Evolutionary conservation across 1,140 invertebrate species (phyloP).

Genomic region (Pogonomyrmex barbatus): DNA sequence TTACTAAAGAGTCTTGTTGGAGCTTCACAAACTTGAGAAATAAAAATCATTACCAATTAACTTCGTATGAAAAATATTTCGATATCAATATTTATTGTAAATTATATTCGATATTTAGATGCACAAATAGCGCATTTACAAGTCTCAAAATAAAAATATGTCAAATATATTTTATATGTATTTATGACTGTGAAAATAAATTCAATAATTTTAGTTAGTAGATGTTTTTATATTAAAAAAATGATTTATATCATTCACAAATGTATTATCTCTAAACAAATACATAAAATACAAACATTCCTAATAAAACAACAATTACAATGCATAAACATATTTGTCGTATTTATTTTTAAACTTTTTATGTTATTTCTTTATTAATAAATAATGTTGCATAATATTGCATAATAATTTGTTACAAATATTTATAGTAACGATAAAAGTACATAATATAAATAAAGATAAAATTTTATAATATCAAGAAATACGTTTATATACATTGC

Average conservation of each 20-base stretch:
- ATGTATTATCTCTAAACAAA: slow-evolving; percentile 3
- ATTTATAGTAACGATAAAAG: not conserved
- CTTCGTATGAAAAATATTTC: not conserved
- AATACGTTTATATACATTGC: not conserved
- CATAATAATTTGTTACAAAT: slow-evolving; percentile 5
- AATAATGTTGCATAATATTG: not conserved
- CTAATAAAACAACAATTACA: not conserved
- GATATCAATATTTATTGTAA: not conserved
- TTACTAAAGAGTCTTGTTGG: not conserved
- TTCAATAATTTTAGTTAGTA: not conserved
- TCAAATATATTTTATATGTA: not conserved
- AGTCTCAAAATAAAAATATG: not conserved
- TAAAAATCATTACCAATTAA: not conserved
- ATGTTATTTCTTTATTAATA: not conserved
- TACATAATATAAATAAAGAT: not conserved
- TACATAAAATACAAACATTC: not conserved
- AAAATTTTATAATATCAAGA: not conserved
- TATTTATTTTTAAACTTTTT: not conserved
- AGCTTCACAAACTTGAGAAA: not conserved
- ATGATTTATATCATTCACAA: not conserved
- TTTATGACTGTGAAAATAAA: not conserved
- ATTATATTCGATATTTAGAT: not conserved
- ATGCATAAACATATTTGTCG: not conserved
- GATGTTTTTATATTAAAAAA: not conserved
- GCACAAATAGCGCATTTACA: not conserved